phyloP scores from a whole-genome alignment of 2,888 invertebrate species.

The Axea sp. region DNA sequence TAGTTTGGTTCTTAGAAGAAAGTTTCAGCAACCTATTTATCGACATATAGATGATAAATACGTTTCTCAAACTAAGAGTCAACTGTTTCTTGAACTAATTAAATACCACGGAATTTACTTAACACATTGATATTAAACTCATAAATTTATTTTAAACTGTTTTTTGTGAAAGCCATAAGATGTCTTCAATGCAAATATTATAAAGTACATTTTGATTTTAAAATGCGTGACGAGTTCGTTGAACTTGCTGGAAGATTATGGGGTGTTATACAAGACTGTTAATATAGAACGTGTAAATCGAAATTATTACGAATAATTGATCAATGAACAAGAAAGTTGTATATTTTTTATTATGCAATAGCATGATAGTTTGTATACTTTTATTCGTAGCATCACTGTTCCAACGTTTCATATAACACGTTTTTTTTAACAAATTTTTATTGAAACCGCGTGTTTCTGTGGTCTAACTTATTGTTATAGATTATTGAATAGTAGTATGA shows the following conservation, averaged over 20 bases:
- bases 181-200: not conserved
- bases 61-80: not conserved
- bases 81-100: too few relatives aligned
- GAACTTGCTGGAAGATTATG: slow-evolving; percentile 10
- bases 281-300: slow-evolving; percentile 14
- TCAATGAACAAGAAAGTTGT: not conserved
- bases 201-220: not conserved
- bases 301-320: slow-evolving; percentile 14
- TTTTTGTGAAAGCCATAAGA: not conserved
- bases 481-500: too few relatives aligned
- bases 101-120: too few relatives aligned
- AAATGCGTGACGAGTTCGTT: not conserved
- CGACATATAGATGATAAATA: not conserved
- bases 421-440: slow-evolving; percentile 1
- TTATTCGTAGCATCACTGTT: not conserved
- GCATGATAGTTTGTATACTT: slow-evolving; percentile 3
- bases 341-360: slow-evolving; percentile 1
- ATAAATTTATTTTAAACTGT: slow-evolving; percentile 3
- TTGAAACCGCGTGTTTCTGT: not conserved
- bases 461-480: not conserved
- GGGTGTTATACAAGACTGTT: slow-evolving; percentile 25
- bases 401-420: slow-evolving; percentile 4
- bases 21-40: slow-evolving; percentile 1
- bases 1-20: not conserved
- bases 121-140: too few relatives aligned